A percentile compares a stretch with the other conserved stretches of the same genome.
Conservation (phyloP, 2,113 vertebrate species). For the Pteruthius melanotis region DNA sequence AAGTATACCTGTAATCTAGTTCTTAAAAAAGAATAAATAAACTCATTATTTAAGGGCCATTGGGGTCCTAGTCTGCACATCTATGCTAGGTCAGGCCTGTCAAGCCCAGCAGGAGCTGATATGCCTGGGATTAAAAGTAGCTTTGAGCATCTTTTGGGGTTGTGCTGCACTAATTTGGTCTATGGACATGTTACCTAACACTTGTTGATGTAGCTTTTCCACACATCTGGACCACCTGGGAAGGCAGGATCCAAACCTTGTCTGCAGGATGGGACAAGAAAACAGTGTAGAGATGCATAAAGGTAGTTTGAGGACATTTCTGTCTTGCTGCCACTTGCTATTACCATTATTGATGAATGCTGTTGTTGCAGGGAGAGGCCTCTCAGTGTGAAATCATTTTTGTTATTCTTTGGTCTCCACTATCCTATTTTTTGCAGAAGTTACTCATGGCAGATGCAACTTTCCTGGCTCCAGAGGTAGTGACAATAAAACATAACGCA, state of each 20-base stretch:
- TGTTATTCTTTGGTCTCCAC: neutral
- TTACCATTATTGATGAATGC: constrained; percentile 9
- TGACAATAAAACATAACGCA: constrained; percentile 9
- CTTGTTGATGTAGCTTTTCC: neutral
- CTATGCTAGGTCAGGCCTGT: neutral
- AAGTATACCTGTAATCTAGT: neutral
- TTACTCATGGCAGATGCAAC: constrained; percentile 33
- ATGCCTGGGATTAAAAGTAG: neutral
- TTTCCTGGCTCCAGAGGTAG: constrained; percentile 17
- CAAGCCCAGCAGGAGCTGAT: neutral
- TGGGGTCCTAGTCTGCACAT: neutral
- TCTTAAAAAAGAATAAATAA: neutral
- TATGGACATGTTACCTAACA: fast-evolving
- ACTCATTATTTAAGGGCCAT: neutral
- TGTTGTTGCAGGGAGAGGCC: neutral
- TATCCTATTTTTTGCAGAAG: constrained; percentile 7
- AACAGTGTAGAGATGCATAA: neutral
- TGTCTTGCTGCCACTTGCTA: neutral
- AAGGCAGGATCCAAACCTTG: neutral
- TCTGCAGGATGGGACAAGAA: neutral
- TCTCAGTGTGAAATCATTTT: neutral
- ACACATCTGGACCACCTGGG: neutral
- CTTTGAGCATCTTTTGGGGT: neutral
- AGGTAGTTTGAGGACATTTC: constrained; percentile 2
- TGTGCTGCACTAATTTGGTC: neutral